Evolutionary conservation across 2,797 vertebrate genomes (phyloP).

Genomic region (Alfaro cultratus): DNA sequence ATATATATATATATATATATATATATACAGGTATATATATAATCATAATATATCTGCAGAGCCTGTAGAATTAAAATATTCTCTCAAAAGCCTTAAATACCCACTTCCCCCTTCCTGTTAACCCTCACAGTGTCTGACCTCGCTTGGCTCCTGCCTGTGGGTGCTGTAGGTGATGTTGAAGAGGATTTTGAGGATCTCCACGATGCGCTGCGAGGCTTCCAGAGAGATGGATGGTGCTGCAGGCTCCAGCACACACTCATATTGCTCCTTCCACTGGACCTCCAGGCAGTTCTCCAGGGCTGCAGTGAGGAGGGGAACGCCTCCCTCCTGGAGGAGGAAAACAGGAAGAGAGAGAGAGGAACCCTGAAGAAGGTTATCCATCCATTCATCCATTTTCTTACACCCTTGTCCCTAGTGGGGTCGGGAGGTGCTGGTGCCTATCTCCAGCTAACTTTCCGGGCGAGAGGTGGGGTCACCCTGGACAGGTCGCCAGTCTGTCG

Average conservation of each 20-base stretch:
- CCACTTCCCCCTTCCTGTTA: neutral
- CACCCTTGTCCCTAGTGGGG: too few species aligned
- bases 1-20: too few species aligned
- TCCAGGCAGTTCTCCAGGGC: conserved; percentile 78
- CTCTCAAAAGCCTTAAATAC: neutral
- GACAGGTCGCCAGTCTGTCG: too few species aligned
- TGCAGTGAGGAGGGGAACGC: conserved; percentile 77
- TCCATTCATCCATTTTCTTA: too few species aligned
- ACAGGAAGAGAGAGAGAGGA: neutral
- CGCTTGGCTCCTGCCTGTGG: conserved; percentile 78
- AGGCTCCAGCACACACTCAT: conserved; percentile 70
- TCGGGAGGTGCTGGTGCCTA: too few species aligned
- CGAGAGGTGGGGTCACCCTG: too few species aligned
- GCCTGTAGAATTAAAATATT: neutral
- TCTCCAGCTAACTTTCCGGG: too few species aligned
- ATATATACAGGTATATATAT: too few species aligned
- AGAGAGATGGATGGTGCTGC: conserved; percentile 68
- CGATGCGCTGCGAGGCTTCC: conserved; percentile 76
- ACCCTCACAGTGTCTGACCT: conserved; percentile 62
- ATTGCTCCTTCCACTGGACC: conserved; percentile 77
- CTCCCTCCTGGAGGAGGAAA: conserved; percentile 66
- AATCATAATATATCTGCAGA: neutral
- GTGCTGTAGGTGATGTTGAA: conserved; percentile 83
- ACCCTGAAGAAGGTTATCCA: neutral
- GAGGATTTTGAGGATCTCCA: conserved; percentile 83